A percentile compares a stretch with the other conserved stretches of the same genome.
phyloP scores from a whole-genome alignment of 2,888 invertebrate species.

The Nowickia ferox region DNA sequence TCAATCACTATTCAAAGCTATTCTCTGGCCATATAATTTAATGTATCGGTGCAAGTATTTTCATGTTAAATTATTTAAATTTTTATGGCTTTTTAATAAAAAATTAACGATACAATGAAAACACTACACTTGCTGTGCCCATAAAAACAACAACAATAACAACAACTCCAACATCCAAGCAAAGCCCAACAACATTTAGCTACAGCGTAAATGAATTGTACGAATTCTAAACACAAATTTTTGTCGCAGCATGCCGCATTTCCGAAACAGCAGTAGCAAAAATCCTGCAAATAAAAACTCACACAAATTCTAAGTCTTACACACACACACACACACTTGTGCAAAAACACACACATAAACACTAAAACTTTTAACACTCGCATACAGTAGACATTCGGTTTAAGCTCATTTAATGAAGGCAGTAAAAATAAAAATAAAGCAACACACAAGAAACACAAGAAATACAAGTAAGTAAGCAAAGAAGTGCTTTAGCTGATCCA shows the following conservation, averaged over 20 bases:
- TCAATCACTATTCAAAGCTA: not conserved
- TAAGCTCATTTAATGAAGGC: constrained; percentile 63
- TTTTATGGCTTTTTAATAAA: constrained; percentile 37
- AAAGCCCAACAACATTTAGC: constrained; percentile 7
- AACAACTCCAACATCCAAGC: not conserved
- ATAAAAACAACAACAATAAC: constrained; percentile 20
- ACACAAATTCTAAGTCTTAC: not conserved
- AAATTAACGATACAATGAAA: constrained; percentile 6
- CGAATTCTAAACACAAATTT: constrained; percentile 63
- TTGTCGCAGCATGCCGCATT: constrained; percentile 72
- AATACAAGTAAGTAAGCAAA: constrained; percentile 33
- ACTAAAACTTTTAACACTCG: not conserved
- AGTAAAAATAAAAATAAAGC: constrained; percentile 64
- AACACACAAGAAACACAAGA: constrained; percentile 30
- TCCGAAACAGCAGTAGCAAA: constrained; percentile 47
- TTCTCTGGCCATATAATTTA: not conserved
- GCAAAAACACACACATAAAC: not conserved
- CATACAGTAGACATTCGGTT: constrained; percentile 27
- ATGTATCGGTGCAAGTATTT: not conserved
- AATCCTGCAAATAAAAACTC: constrained; percentile 36
- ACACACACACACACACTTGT: constrained; percentile 15
- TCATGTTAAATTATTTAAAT: constrained; percentile 13
- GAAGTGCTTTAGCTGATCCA: constrained; percentile 66
- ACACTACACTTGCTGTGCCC: constrained; percentile 23
- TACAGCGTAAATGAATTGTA: constrained; percentile 63